A percentile compares a stretch with the other conserved stretches of the same genome.
Evolutionary conservation across 2,888 invertebrate species (phyloP).

Genomic region (Morinoia aosen): DNA sequence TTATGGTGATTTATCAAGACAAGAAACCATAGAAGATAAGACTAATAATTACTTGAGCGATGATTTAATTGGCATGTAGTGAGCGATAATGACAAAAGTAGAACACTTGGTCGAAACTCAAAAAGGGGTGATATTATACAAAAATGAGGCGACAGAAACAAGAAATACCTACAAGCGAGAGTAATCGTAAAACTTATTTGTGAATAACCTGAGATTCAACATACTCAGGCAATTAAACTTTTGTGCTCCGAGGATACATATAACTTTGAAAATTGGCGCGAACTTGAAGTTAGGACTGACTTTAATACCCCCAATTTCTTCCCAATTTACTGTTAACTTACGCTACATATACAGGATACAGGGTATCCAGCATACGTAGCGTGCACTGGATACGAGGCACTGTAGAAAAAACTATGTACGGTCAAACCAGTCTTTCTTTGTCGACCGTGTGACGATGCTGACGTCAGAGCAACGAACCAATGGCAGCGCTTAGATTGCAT

Average conservation of each 20-base stretch:
- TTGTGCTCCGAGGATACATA: neutral
- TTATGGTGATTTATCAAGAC: neutral
- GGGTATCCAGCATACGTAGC: no score
- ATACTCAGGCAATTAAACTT: neutral
- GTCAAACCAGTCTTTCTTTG: no score
- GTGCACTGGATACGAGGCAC: no score
- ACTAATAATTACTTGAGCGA: neutral
- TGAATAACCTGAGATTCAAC: neutral
- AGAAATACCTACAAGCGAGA: neutral
- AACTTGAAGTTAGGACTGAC: neutral
- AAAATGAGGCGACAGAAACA: neutral
- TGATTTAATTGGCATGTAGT: neutral
- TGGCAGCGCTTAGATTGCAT: no score
- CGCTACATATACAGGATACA: neutral
- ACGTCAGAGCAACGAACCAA: no score
- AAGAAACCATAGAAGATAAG: neutral
- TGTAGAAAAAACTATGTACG: no score
- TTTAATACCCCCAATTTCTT: neutral
- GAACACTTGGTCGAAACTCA: neutral
- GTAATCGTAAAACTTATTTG: neutral
- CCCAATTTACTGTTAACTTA: neutral
- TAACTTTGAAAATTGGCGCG: neutral
- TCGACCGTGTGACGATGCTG: no score
- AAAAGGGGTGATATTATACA: neutral
- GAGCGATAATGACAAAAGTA: neutral